Evolutionary conservation across 2,797 vertebrate species (phyloP).

Genomic region (Rachycentron canadum): DNA sequence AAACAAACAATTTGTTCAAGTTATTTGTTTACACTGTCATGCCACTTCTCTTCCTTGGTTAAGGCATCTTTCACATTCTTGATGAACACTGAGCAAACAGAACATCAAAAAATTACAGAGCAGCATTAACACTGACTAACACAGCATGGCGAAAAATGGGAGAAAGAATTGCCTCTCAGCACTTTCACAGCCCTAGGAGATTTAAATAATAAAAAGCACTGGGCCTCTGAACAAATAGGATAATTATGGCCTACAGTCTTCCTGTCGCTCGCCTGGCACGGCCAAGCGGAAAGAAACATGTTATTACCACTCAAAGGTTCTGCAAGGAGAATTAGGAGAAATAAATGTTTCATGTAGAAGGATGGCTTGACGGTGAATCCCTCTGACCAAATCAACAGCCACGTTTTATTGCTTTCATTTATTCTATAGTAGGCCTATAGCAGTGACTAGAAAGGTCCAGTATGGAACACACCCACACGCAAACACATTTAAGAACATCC

Average conservation of each 20-base stretch:
- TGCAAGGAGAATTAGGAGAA: constrained; percentile 84
- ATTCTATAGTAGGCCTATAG: constrained; percentile 32
- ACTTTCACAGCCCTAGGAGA: constrained; percentile 88
- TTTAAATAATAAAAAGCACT: constrained; percentile 91
- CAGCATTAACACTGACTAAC: constrained; percentile 85
- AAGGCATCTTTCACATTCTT: constrained; percentile 72
- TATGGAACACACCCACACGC: neutral
- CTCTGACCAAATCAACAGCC: constrained; percentile 71
- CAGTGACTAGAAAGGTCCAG: neutral
- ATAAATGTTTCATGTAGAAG: constrained; percentile 84
- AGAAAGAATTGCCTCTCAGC: constrained; percentile 84
- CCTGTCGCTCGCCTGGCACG: constrained; percentile 84
- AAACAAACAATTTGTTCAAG: constrained; percentile 72
- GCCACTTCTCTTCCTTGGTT: constrained; percentile 59
- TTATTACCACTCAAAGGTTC: constrained; percentile 87
- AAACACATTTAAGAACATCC: neutral
- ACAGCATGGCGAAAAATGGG: constrained; percentile 85
- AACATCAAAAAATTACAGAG: constrained; percentile 82
- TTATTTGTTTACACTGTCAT: constrained; percentile 75
- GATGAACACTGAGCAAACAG: constrained; percentile 81
- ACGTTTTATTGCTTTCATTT: constrained; percentile 62
- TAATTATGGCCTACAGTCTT: constrained; percentile 91
- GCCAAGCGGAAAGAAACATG: constrained; percentile 85
- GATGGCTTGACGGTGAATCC: constrained; percentile 69
- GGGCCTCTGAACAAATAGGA: constrained; percentile 90